phyloP scores from a whole-genome alignment of 2,888 invertebrate genomes.

The Netelia fuscicornis region DNA sequence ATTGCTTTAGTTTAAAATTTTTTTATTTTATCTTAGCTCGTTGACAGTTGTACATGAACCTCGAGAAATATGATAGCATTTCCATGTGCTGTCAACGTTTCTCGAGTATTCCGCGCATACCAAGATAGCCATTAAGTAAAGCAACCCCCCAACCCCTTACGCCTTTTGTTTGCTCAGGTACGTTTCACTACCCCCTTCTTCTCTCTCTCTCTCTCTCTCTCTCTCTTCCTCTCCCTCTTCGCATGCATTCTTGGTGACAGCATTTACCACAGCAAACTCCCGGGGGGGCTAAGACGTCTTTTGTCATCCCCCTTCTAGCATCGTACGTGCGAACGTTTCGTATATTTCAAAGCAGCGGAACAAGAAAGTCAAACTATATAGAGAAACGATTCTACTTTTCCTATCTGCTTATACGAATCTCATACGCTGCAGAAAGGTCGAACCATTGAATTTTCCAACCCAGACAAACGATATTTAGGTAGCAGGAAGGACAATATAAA shows the following conservation, averaged over 20 bases:
- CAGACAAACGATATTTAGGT: background rate
- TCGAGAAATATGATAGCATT: conserved; percentile 12
- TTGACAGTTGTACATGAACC: conserved; percentile 1
- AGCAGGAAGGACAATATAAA: background rate
- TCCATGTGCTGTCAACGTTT: conserved; percentile 9
- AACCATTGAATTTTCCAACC: too few species aligned
- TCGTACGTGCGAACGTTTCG: conserved; percentile 40
- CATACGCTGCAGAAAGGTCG: too few species aligned
- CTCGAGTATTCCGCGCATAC: background rate
- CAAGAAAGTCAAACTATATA: too few species aligned
- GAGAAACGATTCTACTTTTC: too few species aligned
- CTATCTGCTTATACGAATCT: too few species aligned
- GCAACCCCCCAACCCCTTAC: background rate
- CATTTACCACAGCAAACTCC: conserved; percentile 34
- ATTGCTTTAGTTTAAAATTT: background rate
- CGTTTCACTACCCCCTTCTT: background rate
- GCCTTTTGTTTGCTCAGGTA: conserved; percentile 32
- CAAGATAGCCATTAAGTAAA: conserved; percentile 19
- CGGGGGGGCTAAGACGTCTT: conserved; percentile 49
- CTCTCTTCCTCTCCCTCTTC: conserved; percentile 7
- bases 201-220: conserved; percentile 1
- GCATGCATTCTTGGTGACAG: conserved; percentile 42
- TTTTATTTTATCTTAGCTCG: background rate
- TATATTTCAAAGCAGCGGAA: conserved; percentile 11
- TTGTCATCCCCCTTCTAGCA: conserved; percentile 42